Percentiles rank a stretch among this genome's conserved stretches.
Evolutionary conservation across 2,888 invertebrate species (phyloP).

Genomic region (Euzophera pinguis): DNA sequence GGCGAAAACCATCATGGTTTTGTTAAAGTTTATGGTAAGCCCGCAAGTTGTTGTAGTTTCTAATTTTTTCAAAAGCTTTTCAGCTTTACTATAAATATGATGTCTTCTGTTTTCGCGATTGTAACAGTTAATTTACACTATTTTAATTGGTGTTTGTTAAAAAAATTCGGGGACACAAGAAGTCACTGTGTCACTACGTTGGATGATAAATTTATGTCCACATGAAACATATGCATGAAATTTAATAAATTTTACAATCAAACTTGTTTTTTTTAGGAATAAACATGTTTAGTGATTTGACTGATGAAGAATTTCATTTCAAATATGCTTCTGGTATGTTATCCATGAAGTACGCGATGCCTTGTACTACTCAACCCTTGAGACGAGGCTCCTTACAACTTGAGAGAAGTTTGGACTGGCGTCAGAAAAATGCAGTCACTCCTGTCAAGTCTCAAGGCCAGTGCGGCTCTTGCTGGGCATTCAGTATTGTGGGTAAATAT

Average conservation of each 20-base stretch:
- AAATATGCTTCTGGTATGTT: not conserved
- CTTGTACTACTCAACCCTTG: not conserved
- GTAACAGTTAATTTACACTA: too few relatives aligned
- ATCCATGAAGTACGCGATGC: not conserved
- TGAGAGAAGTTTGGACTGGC: not conserved
- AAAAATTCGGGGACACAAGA: too few relatives aligned
- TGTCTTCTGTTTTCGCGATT: too few relatives aligned
- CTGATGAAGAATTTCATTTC: not conserved
- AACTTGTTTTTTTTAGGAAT: not conserved
- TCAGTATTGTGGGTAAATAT: not conserved
- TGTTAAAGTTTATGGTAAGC: too few relatives aligned
- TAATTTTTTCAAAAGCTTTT: too few relatives aligned
- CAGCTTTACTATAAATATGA: too few relatives aligned
- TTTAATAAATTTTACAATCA: not conserved
- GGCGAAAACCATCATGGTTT: too few relatives aligned
- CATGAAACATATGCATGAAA: not conserved
- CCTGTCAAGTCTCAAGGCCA: not conserved
- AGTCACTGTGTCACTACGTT: too few relatives aligned
- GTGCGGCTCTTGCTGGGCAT: conserved; percentile 5
- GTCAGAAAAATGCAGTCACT: not conserved
- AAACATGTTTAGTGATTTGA: not conserved
- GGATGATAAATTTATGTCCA: too few relatives aligned
- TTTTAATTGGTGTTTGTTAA: too few relatives aligned
- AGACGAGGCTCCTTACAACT: not conserved
- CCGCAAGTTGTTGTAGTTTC: too few relatives aligned